Evolutionary conservation across 2,113 vertebrate species (phyloP).

Genomic region (Orientallactaga bullata): DNA sequence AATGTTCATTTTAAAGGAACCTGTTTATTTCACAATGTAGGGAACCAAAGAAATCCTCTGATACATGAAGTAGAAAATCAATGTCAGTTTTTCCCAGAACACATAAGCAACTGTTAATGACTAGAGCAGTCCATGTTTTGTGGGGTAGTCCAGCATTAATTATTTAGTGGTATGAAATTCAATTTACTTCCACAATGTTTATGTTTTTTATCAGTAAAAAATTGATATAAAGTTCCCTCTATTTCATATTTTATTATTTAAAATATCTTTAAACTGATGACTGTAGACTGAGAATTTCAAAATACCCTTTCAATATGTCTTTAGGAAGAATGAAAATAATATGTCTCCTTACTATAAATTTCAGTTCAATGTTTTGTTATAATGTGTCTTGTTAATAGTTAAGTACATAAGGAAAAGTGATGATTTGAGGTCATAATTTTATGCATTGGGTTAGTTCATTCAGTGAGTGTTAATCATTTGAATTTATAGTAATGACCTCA

Average conservation of each 20-base stretch:
- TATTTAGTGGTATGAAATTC: background rate
- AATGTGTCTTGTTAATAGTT: background rate
- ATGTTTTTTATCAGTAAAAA: background rate
- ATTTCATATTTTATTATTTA: constrained; percentile 16
- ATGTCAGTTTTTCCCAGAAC: background rate
- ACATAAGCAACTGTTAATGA: background rate
- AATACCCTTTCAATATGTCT: background rate
- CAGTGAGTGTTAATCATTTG: background rate
- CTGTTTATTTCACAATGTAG: background rate
- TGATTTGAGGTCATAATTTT: background rate
- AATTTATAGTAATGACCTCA: background rate
- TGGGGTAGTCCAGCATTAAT: background rate
- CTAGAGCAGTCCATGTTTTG: background rate
- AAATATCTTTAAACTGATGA: background rate
- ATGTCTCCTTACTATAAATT: constrained; percentile 8
- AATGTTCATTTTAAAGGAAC: background rate
- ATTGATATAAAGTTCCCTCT: background rate
- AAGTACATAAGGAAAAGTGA: background rate
- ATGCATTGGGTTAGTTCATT: background rate
- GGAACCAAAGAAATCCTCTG: background rate
- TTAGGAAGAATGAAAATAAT: background rate
- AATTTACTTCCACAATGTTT: background rate
- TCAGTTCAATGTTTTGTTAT: background rate
- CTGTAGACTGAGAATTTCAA: background rate
- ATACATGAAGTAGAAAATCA: background rate